A percentile compares a stretch with the other conserved stretches of the same genome.
These are phyloP conservation scores for Hippolais icterina DNA, from an alignment of 2,113 vertebrate genomes.

Conservation along the genomic window DNA sequence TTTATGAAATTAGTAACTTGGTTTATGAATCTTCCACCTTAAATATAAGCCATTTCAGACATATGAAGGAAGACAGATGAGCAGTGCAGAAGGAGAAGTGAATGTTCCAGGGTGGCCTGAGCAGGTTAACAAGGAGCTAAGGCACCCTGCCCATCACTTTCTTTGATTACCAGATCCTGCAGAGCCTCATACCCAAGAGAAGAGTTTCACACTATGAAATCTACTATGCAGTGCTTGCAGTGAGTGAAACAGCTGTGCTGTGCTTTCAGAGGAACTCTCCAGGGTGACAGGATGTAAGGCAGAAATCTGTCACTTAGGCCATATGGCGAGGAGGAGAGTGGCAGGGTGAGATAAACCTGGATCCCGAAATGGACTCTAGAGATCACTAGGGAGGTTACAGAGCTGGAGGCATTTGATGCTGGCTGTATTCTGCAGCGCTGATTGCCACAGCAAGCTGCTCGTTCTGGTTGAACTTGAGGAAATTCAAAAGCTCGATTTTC, in stretches of 20 bases:
- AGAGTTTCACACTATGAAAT: background rate
- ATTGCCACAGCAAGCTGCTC: background rate
- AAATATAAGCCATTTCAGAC: background rate
- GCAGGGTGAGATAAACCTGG: background rate
- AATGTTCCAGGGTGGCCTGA: background rate
- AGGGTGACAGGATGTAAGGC: background rate
- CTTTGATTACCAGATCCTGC: background rate
- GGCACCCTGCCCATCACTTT: background rate
- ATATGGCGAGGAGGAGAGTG: background rate
- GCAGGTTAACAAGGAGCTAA: background rate
- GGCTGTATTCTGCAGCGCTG: background rate
- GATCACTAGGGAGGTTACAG: background rate
- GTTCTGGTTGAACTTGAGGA: background rate
- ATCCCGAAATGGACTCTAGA: background rate
- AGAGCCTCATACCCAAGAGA: accelerated
- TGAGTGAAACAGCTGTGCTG: background rate
- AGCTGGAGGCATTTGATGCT: background rate
- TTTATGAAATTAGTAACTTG: background rate
- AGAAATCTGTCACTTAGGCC: background rate
- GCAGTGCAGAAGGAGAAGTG: background rate
- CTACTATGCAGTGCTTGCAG: background rate
- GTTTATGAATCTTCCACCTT: background rate
- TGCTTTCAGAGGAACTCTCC: background rate
- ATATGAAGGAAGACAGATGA: background rate
- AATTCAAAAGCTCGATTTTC: background rate